phyloP scores from a whole-genome alignment of 1,140 invertebrate species.

The Aphaenogaster ashmeadi region DNA sequence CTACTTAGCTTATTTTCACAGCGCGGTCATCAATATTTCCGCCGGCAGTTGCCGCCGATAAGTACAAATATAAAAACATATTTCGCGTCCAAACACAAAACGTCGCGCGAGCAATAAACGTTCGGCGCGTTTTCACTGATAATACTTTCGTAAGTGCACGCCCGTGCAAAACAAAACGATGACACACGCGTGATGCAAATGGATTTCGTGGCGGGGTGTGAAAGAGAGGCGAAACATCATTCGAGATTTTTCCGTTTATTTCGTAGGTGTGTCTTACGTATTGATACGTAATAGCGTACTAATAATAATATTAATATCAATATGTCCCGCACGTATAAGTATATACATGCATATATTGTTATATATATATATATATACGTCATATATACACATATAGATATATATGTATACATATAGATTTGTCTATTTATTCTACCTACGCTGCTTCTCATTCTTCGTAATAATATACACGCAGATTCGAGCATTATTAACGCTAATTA shows the following conservation, averaged over 20 bases:
- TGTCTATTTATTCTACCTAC: slow-evolving; percentile 73
- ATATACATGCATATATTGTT: slow-evolving; percentile 38
- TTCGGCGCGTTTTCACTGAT: slow-evolving; percentile 26
- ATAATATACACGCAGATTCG: slow-evolving; percentile 81
- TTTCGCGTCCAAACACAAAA: slow-evolving; percentile 60
- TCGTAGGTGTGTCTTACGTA: slow-evolving; percentile 76
- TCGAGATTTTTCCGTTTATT: slow-evolving; percentile 80
- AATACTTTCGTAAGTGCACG: slow-evolving; percentile 61
- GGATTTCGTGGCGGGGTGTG: slow-evolving; percentile 28
- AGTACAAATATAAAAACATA: slow-evolving; percentile 67
- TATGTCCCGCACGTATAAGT: slow-evolving; percentile 53
- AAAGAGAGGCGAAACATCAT: slow-evolving; percentile 53
- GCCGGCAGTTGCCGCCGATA: slow-evolving; percentile 20
- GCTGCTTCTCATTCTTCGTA: slow-evolving; percentile 64
- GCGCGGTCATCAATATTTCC: slow-evolving; percentile 50
- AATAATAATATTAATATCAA: slow-evolving; percentile 70
- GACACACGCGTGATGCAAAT: not conserved
- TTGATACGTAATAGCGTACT: slow-evolving; percentile 64
- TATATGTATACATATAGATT: slow-evolving; percentile 66
- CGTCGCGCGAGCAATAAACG: slow-evolving; percentile 59
- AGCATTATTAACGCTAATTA: slow-evolving; percentile 61
- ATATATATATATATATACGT: slow-evolving; percentile 41
- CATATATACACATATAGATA: slow-evolving; percentile 59
- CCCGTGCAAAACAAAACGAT: not conserved
- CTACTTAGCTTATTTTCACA: slow-evolving; percentile 60